Evolutionary conservation across 2,113 vertebrate species (phyloP).

Genomic region (Pithys albifrons): DNA sequence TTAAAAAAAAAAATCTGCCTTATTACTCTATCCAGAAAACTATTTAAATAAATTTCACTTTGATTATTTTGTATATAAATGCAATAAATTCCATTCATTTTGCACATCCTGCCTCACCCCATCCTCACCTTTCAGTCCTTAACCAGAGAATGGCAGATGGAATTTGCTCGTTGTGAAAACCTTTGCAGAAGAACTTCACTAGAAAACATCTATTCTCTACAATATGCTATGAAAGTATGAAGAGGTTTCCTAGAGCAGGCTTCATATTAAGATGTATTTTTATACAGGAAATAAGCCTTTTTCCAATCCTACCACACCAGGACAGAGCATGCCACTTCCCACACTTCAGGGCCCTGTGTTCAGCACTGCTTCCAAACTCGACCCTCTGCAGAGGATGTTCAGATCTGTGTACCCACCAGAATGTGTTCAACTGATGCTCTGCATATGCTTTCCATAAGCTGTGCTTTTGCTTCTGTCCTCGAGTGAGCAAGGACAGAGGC

Average conservation of each 20-base stretch:
- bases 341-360: neutral
- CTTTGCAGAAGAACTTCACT: neutral
- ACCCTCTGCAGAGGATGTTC: neutral
- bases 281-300: neutral
- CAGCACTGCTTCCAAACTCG: neutral
- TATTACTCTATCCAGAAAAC: neutral
- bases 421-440: neutral
- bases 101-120: neutral
- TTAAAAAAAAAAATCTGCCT: neutral
- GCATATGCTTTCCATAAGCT: neutral
- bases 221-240: neutral
- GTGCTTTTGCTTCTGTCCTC: neutral
- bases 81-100: conserved; percentile 39
- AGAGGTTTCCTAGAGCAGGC: neutral
- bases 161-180: neutral
- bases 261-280: conserved; percentile 16
- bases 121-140: neutral
- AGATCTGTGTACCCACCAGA: neutral
- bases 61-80: conserved; percentile 5
- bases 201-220: neutral
- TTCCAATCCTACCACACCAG: neutral
- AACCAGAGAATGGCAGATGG: neutral
- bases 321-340: neutral
- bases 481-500: neutral
- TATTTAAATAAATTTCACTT: neutral